These are phyloP conservation scores for Ageneiosus marmoratus DNA, from an alignment of 2,113 vertebrate genomes.

Conservation along the genomic window DNA sequence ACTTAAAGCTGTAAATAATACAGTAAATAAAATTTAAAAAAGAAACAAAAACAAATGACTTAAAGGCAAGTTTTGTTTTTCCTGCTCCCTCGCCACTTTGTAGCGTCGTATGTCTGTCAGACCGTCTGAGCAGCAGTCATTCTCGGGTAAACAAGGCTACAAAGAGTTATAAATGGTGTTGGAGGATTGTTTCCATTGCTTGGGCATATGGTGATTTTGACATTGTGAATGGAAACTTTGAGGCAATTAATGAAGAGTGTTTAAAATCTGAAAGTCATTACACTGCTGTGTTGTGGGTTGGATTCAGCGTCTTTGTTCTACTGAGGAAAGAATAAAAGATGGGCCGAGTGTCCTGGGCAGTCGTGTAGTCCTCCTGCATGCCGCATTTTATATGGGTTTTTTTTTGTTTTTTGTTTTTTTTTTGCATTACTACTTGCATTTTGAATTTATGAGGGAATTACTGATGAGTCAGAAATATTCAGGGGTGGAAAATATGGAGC, in stretches of 20 bases:
- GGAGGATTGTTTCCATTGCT: slow-evolving; percentile 53
- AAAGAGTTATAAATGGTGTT: slow-evolving; percentile 47
- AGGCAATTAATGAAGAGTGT: slow-evolving; percentile 43
- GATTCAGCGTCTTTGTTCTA: slow-evolving; percentile 4
- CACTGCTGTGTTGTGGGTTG: slow-evolving; percentile 37
- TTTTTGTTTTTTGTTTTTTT: background rate
- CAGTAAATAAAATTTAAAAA: background rate
- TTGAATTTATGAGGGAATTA: background rate
- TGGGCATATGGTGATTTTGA: slow-evolving; percentile 42
- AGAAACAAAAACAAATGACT: background rate
- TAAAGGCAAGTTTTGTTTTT: background rate
- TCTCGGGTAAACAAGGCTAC: slow-evolving; percentile 47
- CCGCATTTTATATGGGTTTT: background rate
- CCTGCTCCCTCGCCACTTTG: background rate
- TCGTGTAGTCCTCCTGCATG: background rate
- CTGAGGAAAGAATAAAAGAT: background rate
- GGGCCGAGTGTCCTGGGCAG: slow-evolving; percentile 11
- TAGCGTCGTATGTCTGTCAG: slow-evolving; percentile 8
- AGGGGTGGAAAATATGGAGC: background rate
- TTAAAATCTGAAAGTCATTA: slow-evolving; percentile 53
- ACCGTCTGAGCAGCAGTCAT: slow-evolving; percentile 18
- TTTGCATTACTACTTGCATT: background rate
- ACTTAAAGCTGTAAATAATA: background rate
- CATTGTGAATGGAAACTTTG: slow-evolving; percentile 40
- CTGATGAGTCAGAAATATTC: background rate